Base-by-base conservation (phyloP, 2,113 vertebrate genomes). In the Lepisosteus osseus region DNA sequence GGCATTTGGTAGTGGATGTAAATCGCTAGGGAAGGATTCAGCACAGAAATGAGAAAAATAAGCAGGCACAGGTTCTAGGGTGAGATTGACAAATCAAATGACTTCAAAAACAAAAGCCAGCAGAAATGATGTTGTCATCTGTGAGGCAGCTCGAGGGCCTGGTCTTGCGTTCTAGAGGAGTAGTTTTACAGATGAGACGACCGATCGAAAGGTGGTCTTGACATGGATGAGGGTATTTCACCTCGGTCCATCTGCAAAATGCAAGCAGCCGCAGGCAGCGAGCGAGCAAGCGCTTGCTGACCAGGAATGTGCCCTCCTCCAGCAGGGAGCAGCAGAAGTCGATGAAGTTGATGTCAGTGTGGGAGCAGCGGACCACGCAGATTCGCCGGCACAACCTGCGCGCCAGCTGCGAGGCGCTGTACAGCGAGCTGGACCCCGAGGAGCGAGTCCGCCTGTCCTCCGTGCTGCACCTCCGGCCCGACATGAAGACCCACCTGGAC, bases 401-500 rank as follows among this genome's bases (percentile, higher is more conserved):
- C 3, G 90, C 95, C 3, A 98, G 96, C 89, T 94, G 93, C 0
- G 96, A 99, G 83, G 95, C 95, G 0, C 88, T 99, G 15, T 97
- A 97, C 88, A 97, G 92, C 0, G 97, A 99, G 82, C 85, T 98
- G 43, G 95, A 96, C 15, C 93, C 95, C 0, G 96, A 98, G 80
- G 95, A 96, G 70, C 85, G 92, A 0, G 83, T 92, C 11, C 89
- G 85, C 3, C 88, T 93, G 0, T 91, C 94, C 3, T 92, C 94
- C 6, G 86, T 90, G 9, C 93, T 94, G 13, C 93, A 93, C 81
- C 87, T 97, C 72, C 87, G 92, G 0, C 94, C 96, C 0, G 95
- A 98, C 81, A 95, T 96, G 94, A 98, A 94, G 81, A 98, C 95
- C 0, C 96, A 98, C 76, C 77, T 97, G 67, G 97, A 97, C 71